Base-by-base conservation (phyloP, 2,888 invertebrate species). In the Lasioglossum figueresi region DNA sequence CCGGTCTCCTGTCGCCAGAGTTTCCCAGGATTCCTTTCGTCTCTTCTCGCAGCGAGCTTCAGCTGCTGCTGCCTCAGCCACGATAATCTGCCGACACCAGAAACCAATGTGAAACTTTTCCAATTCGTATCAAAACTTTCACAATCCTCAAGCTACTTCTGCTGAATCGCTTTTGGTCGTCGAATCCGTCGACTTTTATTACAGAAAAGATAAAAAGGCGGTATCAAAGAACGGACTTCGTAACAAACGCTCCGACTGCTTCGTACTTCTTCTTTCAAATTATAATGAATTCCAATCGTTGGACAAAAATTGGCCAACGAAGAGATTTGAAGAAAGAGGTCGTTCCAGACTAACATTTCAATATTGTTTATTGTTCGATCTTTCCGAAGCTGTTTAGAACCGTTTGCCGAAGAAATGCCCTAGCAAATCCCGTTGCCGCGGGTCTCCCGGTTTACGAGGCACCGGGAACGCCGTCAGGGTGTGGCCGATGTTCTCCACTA, bases 1-100 rank as follows among this genome's bases (percentile, higher is more conserved):
- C 98, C 98, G 93, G 97, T 96, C 94, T 97, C 97, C 93, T 97
- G 97, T 86, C 97, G 96, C 94, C 97, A 96, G 93, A 97, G 96
- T 87, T 92, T 94, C n/a, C 92, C 91, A 4, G 95, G 95, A 80
- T 93, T 94, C 40, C 93, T 91, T 84, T 97, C 97, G 94, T 98
- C 98, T 91, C 97, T 96, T 90, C 97, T 96, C 91, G 98, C 98
- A 75, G 97, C 96, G 72, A 98, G 96, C 94, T 98, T 98, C 94
- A 97, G 96, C 93, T 98, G 98, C 93, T 98, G 98, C 88, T 97
- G 96, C 95, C 98, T 98, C 86, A 98, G 96, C 98, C 98, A 98
- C 80, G 98, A 94, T 83, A 94, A 91, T 83, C 95, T 95, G 88
- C 19, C 84, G 89, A 80, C 87, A 83, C 76, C 79, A 66, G 19